Evolutionary conservation across 2,113 vertebrate genomes (phyloP).

Genomic region (Chlorocebus sabaeus): DNA sequence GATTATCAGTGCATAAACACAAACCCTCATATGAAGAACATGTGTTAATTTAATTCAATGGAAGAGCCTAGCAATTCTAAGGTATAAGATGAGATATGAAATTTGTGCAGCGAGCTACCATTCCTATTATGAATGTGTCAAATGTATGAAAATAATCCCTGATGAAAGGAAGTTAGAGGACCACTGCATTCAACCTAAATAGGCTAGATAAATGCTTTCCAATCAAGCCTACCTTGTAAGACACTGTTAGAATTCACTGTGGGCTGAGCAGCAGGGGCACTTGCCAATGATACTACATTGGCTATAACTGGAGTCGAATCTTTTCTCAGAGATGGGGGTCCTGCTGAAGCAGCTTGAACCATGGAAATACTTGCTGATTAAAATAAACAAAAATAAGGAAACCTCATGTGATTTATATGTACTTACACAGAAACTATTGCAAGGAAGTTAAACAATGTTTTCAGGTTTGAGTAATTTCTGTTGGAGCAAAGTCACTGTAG

Average conservation of each 20-base stretch:
- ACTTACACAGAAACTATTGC: constrained; percentile 32
- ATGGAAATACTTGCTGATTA: constrained; percentile 83
- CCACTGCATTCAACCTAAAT: not conserved
- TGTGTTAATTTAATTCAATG: not conserved
- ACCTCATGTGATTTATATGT: constrained; percentile 3
- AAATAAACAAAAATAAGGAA: constrained; percentile 68
- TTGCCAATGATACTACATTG: constrained; percentile 94
- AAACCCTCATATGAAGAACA: constrained; percentile 24
- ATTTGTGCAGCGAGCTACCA: not conserved
- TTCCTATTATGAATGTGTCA: not conserved
- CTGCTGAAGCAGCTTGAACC: constrained; percentile 82
- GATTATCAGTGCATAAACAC: constrained; percentile 3
- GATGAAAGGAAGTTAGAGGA: constrained; percentile 34
- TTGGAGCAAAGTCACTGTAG: not conserved
- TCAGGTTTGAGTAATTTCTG: constrained; percentile 12
- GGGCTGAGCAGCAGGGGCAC: constrained; percentile 85
- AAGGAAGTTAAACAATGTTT: constrained; percentile 12
- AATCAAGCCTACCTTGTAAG: constrained; percentile 86
- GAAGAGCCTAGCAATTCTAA: constrained; percentile 16
- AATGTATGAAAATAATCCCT: constrained; percentile 28
- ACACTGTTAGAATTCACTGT: constrained; percentile 85
- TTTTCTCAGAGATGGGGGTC: constrained; percentile 84
- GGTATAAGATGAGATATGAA: not conserved
- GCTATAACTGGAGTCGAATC: constrained; percentile 95
- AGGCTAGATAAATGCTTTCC: not conserved